phyloP scores from a whole-genome alignment of 37 sponge, comb jelly and placozoan genomes.

The Theonella swinhoei region DNA sequence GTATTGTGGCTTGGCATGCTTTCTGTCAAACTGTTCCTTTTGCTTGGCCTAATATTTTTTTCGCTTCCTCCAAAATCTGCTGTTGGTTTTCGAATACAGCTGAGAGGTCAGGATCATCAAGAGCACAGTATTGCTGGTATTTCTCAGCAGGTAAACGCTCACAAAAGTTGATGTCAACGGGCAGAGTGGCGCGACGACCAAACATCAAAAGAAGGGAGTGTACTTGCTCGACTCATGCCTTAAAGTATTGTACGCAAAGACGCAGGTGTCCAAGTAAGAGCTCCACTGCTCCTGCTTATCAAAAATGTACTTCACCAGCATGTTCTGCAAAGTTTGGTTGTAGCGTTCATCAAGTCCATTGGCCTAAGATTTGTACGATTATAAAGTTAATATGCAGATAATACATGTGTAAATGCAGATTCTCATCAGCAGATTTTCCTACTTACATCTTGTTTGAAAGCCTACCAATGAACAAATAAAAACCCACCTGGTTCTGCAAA shows the following conservation, averaged over 20 bases:
- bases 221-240: slow-evolving; percentile 65
- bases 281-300: slow-evolving; percentile 50
- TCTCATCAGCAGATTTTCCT: too few relatives aligned
- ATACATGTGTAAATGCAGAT: too few relatives aligned
- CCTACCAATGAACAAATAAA: too few relatives aligned
- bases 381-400: too few relatives aligned
- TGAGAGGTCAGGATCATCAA: slow-evolving; percentile 6
- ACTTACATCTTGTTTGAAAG: too few relatives aligned
- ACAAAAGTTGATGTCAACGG: slow-evolving; percentile 54
- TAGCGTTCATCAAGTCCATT: slow-evolving; percentile 79
- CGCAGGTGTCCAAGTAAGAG: slow-evolving; percentile 57
- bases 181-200: slow-evolving; percentile 52
- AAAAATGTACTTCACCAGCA: slow-evolving; percentile 67
- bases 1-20: slow-evolving; percentile 50
- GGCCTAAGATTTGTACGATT: slow-evolving; percentile 31
- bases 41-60: slow-evolving; percentile 73
- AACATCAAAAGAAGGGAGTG: slow-evolving; percentile 84
- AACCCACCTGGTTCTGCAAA: slow-evolving; percentile 68
- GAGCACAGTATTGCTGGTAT: neutral
- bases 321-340: slow-evolving; percentile 71
- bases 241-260: slow-evolving; percentile 84
- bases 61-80: slow-evolving; percentile 47
- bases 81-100: neutral
- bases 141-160: slow-evolving; percentile 24
- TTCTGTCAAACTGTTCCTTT: slow-evolving; percentile 68